Evolutionary conservation across 92 coral and sea anemone species (phyloP).

Genomic region (Desmophyllum pertusum): DNA sequence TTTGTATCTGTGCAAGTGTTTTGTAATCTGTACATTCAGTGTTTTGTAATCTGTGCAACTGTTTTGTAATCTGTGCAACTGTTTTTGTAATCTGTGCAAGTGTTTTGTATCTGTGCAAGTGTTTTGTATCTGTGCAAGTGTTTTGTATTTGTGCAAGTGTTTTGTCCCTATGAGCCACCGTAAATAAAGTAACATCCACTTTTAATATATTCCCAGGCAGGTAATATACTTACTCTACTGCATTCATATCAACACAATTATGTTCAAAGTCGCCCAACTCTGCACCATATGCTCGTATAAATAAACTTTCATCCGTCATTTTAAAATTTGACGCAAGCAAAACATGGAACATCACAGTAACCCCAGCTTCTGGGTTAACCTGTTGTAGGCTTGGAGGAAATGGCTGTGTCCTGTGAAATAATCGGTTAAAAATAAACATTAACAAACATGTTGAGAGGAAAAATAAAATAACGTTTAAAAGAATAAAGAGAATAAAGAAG

Average conservation of each 20-base stretch:
- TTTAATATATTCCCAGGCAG: no score
- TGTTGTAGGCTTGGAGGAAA: background rate
- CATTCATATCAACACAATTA: slow-evolving; percentile 18
- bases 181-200: no score
- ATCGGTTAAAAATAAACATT: background rate
- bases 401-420: background rate
- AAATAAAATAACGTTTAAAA: no score
- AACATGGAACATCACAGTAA: slow-evolving; percentile 71
- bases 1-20: no score
- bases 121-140: no score
- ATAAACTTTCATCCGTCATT: slow-evolving; percentile 17
- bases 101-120: no score
- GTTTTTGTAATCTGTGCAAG: no score
- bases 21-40: no score
- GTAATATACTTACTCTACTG: slow-evolving; percentile 6
- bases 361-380: slow-evolving; percentile 26
- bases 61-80: background rate
- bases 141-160: no score
- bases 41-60: no score
- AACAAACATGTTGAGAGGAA: background rate
- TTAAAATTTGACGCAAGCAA: slow-evolving; percentile 50
- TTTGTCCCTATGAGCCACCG: no score
- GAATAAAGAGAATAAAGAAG: no score
- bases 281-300: slow-evolving; percentile 42
- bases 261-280: slow-evolving; percentile 35